Conservation (phyloP, 2,888 invertebrate species). For the Epinotia nisella region DNA sequence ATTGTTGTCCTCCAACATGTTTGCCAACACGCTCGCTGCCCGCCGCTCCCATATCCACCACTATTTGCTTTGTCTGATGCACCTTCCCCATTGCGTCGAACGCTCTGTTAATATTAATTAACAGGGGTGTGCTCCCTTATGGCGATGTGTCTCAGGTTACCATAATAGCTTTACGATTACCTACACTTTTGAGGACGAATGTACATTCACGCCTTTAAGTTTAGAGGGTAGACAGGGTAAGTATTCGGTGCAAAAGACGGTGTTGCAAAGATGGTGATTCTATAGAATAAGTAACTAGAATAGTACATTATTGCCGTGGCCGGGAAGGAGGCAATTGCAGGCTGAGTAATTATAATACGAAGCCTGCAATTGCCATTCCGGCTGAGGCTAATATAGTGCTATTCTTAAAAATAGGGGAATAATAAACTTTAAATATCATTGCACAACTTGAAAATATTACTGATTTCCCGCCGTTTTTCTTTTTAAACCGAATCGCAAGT, state of each 20-base stretch:
- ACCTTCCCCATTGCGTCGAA: constrained; percentile 67
- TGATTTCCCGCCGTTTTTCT: too few relatives aligned
- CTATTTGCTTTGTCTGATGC: constrained; percentile 78
- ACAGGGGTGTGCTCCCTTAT: constrained; percentile 55
- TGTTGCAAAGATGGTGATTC: too few relatives aligned
- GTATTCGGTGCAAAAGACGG: background rate
- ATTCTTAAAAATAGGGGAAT: too few relatives aligned
- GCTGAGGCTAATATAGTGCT: too few relatives aligned
- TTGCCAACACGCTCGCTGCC: constrained; percentile 36
- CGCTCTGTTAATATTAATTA: constrained; percentile 72
- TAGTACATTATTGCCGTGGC: too few relatives aligned
- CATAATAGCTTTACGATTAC: constrained; percentile 34
- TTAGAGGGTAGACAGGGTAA: background rate
- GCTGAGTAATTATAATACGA: too few relatives aligned
- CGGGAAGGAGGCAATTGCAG: too few relatives aligned
- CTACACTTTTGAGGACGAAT: constrained; percentile 1
- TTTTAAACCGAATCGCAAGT: too few relatives aligned
- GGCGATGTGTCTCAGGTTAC: constrained; percentile 36
- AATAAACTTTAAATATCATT: too few relatives aligned
- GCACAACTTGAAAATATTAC: too few relatives aligned
- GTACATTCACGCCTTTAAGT: constrained; percentile 7
- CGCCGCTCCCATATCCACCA: constrained; percentile 55
- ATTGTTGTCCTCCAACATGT: constrained; percentile 10
- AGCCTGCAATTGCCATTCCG: too few relatives aligned
- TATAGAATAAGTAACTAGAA: too few relatives aligned